Evolutionary conservation across 2,888 invertebrate genomes (phyloP), one percentile per base, ranked within the genome.

Genomic region (Timema cristinae): DNA sequence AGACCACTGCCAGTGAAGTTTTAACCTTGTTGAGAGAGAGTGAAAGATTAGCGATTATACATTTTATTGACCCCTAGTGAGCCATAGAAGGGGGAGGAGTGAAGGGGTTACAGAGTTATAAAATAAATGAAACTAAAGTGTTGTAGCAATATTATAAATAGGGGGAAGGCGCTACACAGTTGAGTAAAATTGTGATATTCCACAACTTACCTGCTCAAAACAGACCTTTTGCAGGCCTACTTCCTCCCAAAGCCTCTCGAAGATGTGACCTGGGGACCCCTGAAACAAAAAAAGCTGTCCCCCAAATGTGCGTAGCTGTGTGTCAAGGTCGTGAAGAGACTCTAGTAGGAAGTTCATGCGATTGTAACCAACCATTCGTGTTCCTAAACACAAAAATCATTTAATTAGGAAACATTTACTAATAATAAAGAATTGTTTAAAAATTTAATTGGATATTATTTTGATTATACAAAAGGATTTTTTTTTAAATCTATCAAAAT

Each of bases 341-440:
- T 91, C 90, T 66, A 90, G 80, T 7, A 91, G 83, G 78, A 89
- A 92, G 15, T 87, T 84, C 87, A 90, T 87, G 1, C 91, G 87
- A 79, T 91, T 89, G 80, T 87, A 89, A 0, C 89, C 88, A 10
- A 88, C 85, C n/a, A 83, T 66, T 77, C 87, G 87, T 0, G 89
- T 88, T 67, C 89, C 90, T 90, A 76, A 76, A 77, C 68, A 66
- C 69, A 54, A 72, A 66, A 50, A 71, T 67, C 56, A 69, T 7
- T 61, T 5, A 2, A 67, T 54, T 13, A 54, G n/a, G 11, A 54
- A 54, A 54, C 54, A 54, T 54, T 11, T n/a, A 54, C 32, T 32
- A 32, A 32, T 32, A 32, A n/a, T 54, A 54, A 11, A 54, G 11
- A 54, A 32, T 32, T 63, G 15, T 67, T 50, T 48, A 15, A 63